Base-by-base conservation (phyloP, 2,888 invertebrate species). In the Dioctria linearis region DNA sequence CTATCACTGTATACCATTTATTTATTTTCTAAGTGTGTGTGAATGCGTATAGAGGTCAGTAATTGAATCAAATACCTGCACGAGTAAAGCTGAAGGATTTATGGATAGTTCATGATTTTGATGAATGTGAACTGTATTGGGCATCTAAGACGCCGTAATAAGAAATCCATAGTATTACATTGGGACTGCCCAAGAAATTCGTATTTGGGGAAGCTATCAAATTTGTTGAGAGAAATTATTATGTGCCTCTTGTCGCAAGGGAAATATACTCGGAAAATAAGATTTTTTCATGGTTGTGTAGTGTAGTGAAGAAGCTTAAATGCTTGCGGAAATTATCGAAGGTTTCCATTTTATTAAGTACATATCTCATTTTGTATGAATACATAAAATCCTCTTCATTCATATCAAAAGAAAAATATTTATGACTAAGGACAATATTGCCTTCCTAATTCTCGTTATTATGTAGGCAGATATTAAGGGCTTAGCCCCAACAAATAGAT, bases 41-140 rank as follows among this genome's bases (percentile, higher is more conserved):
- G 25, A 25, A 25, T 25, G 25, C 25, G 25, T 13, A 59, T 59
- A 8, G 11, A 59, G 37, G 63, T 11, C 54, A n/a, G 63, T 25
- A 37, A 63, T 73, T 73, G 71, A 40, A 37, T 8, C 40, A 11
- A 54, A 57, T 40, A 54, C 40, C 40, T 73, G 54, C 40, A 73
- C 57, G 71, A 73, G 40, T 40, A 25, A 11, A 54, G 42, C 11
- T 6, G 5, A 11, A 73, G 71, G 57, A 73, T 57, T 73, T 73
- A 73, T 39, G n/a, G 54, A 57, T 40, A 73, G 13, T 73, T 73
- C 54, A 54, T 54, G 71, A 57, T 73, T 73, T 73, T 73, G 71
- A 73, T 73, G 71, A 57, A 54, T 71, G 40, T 63, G 54, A 40
- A 40, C 37, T 5, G 40, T 37, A 54, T 71, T 6, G 9, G 39